Conservation (phyloP, 1,140 invertebrate genomes). For the Brachionus rubens region DNA sequence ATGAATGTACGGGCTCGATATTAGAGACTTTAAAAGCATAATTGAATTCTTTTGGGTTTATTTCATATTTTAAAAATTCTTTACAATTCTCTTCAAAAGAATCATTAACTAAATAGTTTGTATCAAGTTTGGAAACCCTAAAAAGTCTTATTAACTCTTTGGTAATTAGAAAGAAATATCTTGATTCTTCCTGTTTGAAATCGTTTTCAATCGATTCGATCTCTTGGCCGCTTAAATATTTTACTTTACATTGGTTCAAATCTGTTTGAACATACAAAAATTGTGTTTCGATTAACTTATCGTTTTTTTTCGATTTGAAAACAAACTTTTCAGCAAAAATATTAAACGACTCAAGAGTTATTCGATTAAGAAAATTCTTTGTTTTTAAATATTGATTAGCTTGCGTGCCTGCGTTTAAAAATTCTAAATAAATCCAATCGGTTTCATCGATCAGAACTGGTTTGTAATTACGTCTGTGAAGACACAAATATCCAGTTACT, state of each 20-base stretch:
- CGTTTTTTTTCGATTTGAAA: background rate
- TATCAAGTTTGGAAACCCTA: background rate
- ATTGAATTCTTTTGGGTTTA: background rate
- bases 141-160: background rate
- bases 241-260: background rate
- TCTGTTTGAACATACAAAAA: constrained; percentile 24
- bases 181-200: background rate
- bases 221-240: background rate
- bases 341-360: background rate
- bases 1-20: background rate
- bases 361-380: background rate
- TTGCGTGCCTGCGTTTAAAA: background rate
- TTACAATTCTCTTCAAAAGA: background rate
- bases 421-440: constrained; percentile 28
- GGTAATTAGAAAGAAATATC: constrained; percentile 13
- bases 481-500: constrained; percentile 4
- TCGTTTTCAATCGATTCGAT: background rate
- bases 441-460: constrained; percentile 28
- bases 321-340: background rate
- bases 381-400: background rate
- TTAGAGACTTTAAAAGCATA: background rate
- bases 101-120: background rate
- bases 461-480: constrained; percentile 41
- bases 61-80: background rate
- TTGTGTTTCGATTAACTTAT: background rate